These are phyloP conservation scores for Mesoligia furuncula DNA, from an alignment of 2,888 invertebrate species.

Conservation along the genomic window DNA sequence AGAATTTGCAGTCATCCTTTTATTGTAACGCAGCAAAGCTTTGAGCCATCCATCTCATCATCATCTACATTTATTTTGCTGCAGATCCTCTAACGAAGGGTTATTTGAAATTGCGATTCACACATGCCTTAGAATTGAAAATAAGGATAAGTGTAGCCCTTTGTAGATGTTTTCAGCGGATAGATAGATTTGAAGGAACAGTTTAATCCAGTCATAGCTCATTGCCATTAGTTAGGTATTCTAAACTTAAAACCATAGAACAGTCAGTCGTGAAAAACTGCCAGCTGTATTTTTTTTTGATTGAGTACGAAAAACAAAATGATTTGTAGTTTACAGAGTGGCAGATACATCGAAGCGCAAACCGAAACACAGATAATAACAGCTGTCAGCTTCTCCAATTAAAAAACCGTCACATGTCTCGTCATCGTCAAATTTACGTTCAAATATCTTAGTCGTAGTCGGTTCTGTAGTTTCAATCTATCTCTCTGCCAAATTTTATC, in stretches of 20 bases:
- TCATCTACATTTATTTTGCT: not conserved
- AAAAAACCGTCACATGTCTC: too few species aligned
- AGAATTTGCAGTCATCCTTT: slow-evolving; percentile 32
- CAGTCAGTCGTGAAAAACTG: not conserved
- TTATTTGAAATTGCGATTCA: slow-evolving; percentile 22
- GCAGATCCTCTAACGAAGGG: not conserved
- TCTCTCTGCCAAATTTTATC: too few species aligned
- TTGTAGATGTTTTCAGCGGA: not conserved
- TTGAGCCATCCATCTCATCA: not conserved
- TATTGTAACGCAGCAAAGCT: slow-evolving; percentile 1
- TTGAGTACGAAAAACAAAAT: not conserved
- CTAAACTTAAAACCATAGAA: not conserved
- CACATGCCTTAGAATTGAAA: not conserved
- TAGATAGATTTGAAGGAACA: not conserved
- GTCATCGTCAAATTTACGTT: too few species aligned
- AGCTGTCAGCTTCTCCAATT: too few species aligned
- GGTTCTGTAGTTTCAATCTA: too few species aligned
- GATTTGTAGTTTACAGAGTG: not conserved
- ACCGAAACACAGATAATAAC: too few species aligned
- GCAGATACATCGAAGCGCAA: too few species aligned
- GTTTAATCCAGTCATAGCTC: not conserved
- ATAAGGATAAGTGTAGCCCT: not conserved
- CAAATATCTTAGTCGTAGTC: too few species aligned
- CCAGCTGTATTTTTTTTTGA: not conserved
- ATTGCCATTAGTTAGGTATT: not conserved